Evolutionary conservation across 2,797 vertebrate species (phyloP).

Genomic region (Clarias pachynema): DNA sequence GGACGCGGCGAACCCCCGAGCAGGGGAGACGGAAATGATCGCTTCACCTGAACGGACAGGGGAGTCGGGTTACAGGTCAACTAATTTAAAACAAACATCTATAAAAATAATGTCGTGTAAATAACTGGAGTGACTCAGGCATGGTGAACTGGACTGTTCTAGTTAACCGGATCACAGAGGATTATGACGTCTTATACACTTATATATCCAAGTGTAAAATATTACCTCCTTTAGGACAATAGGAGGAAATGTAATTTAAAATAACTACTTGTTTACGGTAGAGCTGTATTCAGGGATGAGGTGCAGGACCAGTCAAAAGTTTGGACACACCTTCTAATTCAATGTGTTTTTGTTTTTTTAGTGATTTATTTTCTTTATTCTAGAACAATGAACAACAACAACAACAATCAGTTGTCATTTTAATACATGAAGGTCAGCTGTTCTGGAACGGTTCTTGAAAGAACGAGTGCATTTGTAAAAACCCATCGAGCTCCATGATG

Average conservation of each 20-base stretch:
- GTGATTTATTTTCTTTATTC: no score
- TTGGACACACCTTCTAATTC: no score
- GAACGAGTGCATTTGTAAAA: no score
- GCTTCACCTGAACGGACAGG: neutral
- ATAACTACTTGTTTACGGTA: neutral
- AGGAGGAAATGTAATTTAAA: neutral
- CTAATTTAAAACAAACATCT: neutral
- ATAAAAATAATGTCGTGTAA: neutral
- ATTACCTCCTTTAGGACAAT: neutral
- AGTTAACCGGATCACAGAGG: neutral
- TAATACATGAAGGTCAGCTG: no score
- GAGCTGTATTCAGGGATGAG: neutral
- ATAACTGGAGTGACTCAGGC: neutral
- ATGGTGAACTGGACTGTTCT: neutral
- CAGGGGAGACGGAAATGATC: conserved; percentile 16
- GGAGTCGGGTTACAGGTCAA: neutral
- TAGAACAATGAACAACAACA: no score
- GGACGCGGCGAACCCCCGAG: neutral
- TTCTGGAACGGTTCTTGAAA: no score
- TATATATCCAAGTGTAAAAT: neutral
- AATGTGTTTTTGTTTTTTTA: no score
- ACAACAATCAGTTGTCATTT: no score
- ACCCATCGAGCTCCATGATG: no score
- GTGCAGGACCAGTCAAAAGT: no score
- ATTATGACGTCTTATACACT: neutral